These are phyloP conservation scores for Haliclystus octoradiatus DNA, from an alignment of 30 jellyfish, hydroid and myxozoan genomes.

Conservation along the genomic window DNA sequence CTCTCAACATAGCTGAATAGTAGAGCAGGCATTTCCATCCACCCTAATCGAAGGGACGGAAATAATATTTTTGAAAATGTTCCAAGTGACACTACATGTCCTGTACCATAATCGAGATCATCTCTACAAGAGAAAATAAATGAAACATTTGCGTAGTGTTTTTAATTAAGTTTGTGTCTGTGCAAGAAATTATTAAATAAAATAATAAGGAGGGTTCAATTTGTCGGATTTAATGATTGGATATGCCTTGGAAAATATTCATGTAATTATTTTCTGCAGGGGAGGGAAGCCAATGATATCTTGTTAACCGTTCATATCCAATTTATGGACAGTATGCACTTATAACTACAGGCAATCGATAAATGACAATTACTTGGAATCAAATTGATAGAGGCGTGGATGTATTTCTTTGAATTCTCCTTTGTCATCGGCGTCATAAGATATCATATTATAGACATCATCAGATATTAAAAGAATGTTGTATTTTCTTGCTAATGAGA, in stretches of 20 bases:
- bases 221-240: no score
- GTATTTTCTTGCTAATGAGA: constrained; percentile 31
- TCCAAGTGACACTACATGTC: constrained; percentile 70
- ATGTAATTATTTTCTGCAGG: no score
- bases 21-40: constrained; percentile 52
- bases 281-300: no score
- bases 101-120: constrained; percentile 38
- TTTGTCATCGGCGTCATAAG: neutral
- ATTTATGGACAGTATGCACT: no score
- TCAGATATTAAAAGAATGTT: constrained; percentile 32
- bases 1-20: neutral
- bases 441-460: constrained; percentile 35
- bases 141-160: no score
- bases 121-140: neutral
- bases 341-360: no score
- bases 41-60: constrained; percentile 61
- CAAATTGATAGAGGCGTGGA: neutral
- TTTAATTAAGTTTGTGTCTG: no score
- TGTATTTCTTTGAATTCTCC: neutral
- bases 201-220: no score
- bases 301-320: no score
- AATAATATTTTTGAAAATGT: constrained; percentile 36
- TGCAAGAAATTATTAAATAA: no score
- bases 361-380: constrained; percentile 6
- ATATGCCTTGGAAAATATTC: no score